phyloP scores from a whole-genome alignment of 2,888 invertebrate species.

The Limnephilus auricula region DNA sequence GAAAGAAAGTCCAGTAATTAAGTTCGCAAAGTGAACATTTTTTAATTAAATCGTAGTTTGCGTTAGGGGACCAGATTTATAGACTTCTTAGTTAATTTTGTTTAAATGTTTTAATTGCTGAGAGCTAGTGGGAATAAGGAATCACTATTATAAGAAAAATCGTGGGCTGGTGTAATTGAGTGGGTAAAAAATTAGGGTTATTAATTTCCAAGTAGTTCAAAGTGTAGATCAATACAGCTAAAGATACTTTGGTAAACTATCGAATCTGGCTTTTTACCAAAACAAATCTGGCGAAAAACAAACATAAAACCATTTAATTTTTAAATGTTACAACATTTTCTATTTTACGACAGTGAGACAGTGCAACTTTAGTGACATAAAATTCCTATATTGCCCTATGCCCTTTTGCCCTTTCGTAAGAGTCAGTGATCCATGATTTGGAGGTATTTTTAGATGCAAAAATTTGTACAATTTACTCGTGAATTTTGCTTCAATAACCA shows the following conservation, averaged over 20 bases:
- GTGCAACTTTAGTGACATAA: no score
- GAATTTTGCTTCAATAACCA: neutral
- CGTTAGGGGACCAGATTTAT: neutral
- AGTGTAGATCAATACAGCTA: no score
- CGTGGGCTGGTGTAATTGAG: fast-evolving
- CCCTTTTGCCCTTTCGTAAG: neutral
- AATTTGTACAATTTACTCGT: no score
- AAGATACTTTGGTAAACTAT: no score
- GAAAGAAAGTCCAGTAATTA: neutral
- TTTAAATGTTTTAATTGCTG: neutral
- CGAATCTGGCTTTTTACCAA: no score
- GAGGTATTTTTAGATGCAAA: neutral
- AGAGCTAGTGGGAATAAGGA: neutral
- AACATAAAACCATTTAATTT: no score
- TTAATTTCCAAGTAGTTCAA: no score
- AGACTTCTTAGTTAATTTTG: neutral
- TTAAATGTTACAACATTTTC: no score
- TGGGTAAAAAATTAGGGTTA: neutral
- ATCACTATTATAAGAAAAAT: neutral
- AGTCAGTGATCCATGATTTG: neutral
- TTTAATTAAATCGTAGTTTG: neutral
- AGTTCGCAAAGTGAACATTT: neutral
- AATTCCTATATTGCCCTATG: neutral
- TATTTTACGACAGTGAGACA: no score
- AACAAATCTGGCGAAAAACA: no score